Evolutionary conservation across 2,888 invertebrate species (phyloP).

Genomic region (Dascillus cervinus): DNA sequence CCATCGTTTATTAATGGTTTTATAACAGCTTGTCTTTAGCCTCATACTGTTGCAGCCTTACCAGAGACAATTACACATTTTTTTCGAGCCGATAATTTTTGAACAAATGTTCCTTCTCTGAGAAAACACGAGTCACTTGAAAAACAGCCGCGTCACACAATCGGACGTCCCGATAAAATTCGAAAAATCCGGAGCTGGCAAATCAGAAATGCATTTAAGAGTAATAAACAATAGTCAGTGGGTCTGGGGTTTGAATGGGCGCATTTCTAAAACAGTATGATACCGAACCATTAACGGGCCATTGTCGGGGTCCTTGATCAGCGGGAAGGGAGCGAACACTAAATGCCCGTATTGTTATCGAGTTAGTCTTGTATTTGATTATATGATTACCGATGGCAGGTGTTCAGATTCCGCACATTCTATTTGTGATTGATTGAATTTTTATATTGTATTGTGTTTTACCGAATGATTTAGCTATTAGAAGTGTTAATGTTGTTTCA

Average conservation of each 20-base stretch:
- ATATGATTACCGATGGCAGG: constrained; percentile 38
- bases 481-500: constrained; percentile 18
- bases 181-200: background rate
- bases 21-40: constrained; percentile 26
- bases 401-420: constrained; percentile 35
- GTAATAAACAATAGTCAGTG: constrained; percentile 16
- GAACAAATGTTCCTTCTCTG: too few relatives aligned
- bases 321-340: constrained; percentile 16
- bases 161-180: background rate
- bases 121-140: background rate
- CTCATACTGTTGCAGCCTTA: background rate
- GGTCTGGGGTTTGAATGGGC: constrained; percentile 37
- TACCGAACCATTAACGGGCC: constrained; percentile 37
- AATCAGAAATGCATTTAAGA: background rate
- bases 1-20: constrained; percentile 29
- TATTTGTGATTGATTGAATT: constrained; percentile 33
- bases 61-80: too few relatives aligned
- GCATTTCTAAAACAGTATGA: constrained; percentile 44
- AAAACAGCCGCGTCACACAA: background rate
- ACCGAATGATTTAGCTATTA: constrained; percentile 17
- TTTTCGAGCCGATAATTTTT: too few relatives aligned
- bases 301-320: constrained; percentile 23
- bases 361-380: constrained; percentile 40
- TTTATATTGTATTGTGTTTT: constrained; percentile 25
- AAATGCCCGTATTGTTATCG: constrained; percentile 39